Evolutionary conservation across 2,888 invertebrate species (phyloP).

Genomic region (Eilema griseolum): DNA sequence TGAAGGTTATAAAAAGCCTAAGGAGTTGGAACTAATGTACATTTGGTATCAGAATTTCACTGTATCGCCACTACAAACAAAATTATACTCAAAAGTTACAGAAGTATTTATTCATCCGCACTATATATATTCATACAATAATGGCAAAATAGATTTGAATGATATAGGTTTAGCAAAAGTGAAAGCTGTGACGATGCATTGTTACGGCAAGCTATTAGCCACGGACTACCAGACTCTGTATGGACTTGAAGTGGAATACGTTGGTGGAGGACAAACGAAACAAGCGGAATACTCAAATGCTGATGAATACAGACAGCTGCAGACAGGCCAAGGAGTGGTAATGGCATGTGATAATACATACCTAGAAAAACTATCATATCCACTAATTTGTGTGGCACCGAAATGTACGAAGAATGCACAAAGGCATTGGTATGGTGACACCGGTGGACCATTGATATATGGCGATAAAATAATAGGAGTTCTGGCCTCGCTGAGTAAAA

Average conservation of each 20-base stretch:
- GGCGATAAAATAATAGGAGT: conserved; percentile 8
- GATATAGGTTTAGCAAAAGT: conserved; percentile 9
- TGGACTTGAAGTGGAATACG: neutral
- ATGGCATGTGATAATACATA: neutral
- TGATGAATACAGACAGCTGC: neutral
- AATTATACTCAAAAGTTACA: neutral
- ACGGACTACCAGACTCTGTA: conserved; percentile 1
- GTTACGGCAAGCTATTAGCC: conserved; percentile 1
- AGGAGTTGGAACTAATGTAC: neutral
- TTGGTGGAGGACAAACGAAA: conserved; percentile 4
- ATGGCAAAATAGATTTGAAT: conserved; percentile 3
- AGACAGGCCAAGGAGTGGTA: neutral
- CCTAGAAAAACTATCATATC: conserved; percentile 10
- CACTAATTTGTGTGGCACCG: conserved; percentile 14
- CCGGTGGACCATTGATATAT: conserved; percentile 12
- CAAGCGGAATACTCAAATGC: neutral
- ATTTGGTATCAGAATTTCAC: conserved; percentile 19
- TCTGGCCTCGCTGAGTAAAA: neutral
- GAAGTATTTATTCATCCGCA: conserved; percentile 10
- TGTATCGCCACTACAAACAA: neutral
- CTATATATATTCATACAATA: conserved; percentile 14
- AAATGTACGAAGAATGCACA: neutral
- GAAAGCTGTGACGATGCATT: neutral
- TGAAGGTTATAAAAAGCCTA: neutral
- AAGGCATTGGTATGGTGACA: conserved; percentile 5